phyloP scores from a whole-genome alignment of 2,888 invertebrate species.

The Ormyrus nitidulus region DNA sequence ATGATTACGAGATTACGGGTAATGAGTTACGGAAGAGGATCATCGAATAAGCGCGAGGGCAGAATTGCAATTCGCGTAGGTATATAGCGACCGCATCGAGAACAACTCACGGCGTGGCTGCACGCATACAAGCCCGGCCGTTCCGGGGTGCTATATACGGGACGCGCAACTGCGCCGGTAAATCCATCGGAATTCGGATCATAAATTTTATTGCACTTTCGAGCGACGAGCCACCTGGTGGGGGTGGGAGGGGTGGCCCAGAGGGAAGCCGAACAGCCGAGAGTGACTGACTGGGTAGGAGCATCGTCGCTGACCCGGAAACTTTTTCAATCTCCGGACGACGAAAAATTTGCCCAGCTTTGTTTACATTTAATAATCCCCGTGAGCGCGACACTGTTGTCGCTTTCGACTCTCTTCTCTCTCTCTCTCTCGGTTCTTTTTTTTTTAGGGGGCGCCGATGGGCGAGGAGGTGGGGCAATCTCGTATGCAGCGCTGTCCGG shows the following conservation, averaged over 20 bases:
- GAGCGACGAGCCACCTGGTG: slow-evolving; percentile 3
- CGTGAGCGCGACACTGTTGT: slow-evolving; percentile 9
- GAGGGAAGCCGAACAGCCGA: slow-evolving; percentile 3
- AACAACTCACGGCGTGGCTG: slow-evolving; percentile 21
- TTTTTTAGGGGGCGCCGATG: slow-evolving; percentile 7
- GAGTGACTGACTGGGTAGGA: neutral
- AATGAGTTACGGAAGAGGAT: slow-evolving; percentile 43
- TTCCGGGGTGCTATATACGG: neutral
- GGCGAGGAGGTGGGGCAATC: neutral
- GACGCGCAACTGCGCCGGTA: slow-evolving; percentile 48
- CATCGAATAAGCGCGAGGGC: slow-evolving; percentile 24
- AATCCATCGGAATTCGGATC: slow-evolving; percentile 60
- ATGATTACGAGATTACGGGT: slow-evolving; percentile 49
- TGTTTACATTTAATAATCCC: slow-evolving; percentile 57
- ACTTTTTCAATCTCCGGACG: slow-evolving; percentile 58
- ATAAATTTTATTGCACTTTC: slow-evolving; percentile 59
- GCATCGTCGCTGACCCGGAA: slow-evolving; percentile 52
- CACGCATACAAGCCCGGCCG: neutral
- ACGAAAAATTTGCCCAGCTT: slow-evolving; percentile 49
- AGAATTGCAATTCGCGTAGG: slow-evolving; percentile 33
- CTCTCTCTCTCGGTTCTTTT: neutral
- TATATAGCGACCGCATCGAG: slow-evolving; percentile 21
- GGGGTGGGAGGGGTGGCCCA: neutral
- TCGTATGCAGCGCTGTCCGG: neutral
- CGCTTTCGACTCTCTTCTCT: slow-evolving; percentile 8